phyloP scores from a whole-genome alignment of 2,113 vertebrate genomes.

The Ammodytes marinus region DNA sequence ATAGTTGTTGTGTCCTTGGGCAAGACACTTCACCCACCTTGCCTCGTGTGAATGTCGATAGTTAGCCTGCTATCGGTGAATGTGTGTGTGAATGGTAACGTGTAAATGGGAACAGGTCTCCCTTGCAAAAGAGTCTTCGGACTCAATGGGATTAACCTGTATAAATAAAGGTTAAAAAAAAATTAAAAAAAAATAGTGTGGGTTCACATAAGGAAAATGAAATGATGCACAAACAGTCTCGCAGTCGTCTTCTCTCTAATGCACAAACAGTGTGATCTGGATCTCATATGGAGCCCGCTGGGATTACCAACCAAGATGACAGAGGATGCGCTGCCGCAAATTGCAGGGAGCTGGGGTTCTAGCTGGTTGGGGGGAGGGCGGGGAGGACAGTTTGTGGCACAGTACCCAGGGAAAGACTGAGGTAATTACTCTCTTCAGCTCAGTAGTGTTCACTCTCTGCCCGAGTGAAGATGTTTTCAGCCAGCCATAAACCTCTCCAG shows the following conservation, averaged over 20 bases:
- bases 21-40: too few species aligned
- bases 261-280: slow-evolving; percentile 12
- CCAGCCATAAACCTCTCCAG: slow-evolving; percentile 30
- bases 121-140: too few species aligned
- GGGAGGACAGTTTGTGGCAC: slow-evolving; percentile 42
- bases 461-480: slow-evolving; percentile 28
- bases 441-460: slow-evolving; percentile 26
- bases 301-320: slow-evolving; percentile 62
- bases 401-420: slow-evolving; percentile 54
- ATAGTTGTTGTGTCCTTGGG: too few species aligned
- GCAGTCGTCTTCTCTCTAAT: slow-evolving; percentile 1
- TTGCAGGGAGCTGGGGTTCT: slow-evolving; percentile 56
- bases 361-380: slow-evolving; percentile 21
- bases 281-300: slow-evolving; percentile 21
- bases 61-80: too few species aligned
- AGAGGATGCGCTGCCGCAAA: slow-evolving; percentile 77
- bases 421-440: slow-evolving; percentile 56
- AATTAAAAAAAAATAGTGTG: too few species aligned
- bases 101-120: too few species aligned
- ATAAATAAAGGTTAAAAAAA: too few species aligned
- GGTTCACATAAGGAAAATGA: too few species aligned
- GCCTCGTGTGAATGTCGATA: too few species aligned
- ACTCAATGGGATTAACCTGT: too few species aligned
- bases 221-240: slow-evolving; percentile 2
- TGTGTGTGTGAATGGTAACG: too few species aligned